Evolutionary conservation across 2,113 vertebrate genomes (phyloP).

Genomic region (Grus americana): DNA sequence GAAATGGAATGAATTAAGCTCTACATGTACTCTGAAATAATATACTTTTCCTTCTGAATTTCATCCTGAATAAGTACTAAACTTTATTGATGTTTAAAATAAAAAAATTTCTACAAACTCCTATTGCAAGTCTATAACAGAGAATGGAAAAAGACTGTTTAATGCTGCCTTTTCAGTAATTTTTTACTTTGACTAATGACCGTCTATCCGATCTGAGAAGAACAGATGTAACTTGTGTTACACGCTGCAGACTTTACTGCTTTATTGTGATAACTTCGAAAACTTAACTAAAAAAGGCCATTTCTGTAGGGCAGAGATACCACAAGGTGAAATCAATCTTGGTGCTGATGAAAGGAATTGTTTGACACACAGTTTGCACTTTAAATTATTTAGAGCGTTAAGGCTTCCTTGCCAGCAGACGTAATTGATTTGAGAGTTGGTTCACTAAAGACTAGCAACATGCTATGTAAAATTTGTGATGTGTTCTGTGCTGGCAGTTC

Average conservation of each 20-base stretch:
- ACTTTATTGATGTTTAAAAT: neutral
- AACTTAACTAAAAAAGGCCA: conserved; percentile 47
- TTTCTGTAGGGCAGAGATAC: conserved; percentile 60
- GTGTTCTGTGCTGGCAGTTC: conserved; percentile 36
- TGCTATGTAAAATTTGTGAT: conserved; percentile 43
- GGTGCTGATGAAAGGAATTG: conserved; percentile 45
- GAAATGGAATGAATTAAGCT: neutral
- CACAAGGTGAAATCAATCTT: conserved; percentile 61
- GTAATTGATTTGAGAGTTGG: conserved; percentile 67
- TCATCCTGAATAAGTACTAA: neutral
- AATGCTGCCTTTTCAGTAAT: neutral
- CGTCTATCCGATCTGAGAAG: neutral
- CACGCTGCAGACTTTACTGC: neutral
- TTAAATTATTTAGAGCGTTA: conserved; percentile 71
- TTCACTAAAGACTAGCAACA: conserved; percentile 51
- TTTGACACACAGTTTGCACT: conserved; percentile 2
- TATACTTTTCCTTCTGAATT: neutral
- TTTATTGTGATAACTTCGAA: conserved; percentile 44
- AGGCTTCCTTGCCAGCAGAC: conserved; percentile 62
- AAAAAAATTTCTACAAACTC: neutral
- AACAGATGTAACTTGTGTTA: conserved; percentile 18
- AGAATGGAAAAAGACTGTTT: neutral
- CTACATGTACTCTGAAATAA: neutral
- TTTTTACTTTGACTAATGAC: conserved; percentile 50
- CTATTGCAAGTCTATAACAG: neutral